phyloP scores from a whole-genome alignment of 2,797 vertebrate species.

The Hippopotamyrus pictus region DNA sequence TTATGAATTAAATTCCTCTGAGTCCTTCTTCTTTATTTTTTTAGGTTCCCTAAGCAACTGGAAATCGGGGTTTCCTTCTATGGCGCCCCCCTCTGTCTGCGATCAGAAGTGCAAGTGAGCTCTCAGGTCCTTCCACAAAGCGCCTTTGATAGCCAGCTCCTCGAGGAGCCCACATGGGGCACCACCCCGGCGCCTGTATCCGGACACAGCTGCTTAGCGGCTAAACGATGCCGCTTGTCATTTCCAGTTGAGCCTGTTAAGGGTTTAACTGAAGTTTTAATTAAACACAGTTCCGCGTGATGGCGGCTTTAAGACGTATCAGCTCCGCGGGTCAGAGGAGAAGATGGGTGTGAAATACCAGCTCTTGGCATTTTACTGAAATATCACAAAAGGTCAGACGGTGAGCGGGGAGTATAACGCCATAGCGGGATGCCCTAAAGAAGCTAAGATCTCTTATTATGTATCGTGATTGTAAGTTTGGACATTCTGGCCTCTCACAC shows the following conservation, averaged over 20 bases:
- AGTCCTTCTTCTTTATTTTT: neutral
- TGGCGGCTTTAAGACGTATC: neutral
- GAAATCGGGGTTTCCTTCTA: neutral
- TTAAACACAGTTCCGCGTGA: neutral
- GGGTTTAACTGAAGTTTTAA: conserved; percentile 7
- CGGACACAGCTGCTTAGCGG: neutral
- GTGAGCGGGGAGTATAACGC: neutral
- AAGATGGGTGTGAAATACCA: conserved; percentile 6
- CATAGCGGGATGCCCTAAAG: neutral
- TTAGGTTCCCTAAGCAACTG: neutral
- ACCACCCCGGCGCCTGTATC: neutral
- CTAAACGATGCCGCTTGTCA: neutral
- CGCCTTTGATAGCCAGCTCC: neutral
- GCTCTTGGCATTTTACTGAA: conserved; percentile 33
- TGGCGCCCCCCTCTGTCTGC: neutral
- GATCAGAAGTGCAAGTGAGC: neutral
- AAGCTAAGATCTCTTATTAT: neutral
- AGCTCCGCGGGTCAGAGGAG: neutral
- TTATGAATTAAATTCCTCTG: neutral
- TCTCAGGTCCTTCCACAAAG: neutral
- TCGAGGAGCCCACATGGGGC: neutral
- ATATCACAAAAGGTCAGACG: conserved; percentile 33
- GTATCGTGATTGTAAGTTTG: neutral
- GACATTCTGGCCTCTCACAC: neutral
- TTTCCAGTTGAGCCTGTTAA: neutral